phyloP scores from a whole-genome alignment of 2,888 invertebrate species.

The Platycheirus rosarum region DNA sequence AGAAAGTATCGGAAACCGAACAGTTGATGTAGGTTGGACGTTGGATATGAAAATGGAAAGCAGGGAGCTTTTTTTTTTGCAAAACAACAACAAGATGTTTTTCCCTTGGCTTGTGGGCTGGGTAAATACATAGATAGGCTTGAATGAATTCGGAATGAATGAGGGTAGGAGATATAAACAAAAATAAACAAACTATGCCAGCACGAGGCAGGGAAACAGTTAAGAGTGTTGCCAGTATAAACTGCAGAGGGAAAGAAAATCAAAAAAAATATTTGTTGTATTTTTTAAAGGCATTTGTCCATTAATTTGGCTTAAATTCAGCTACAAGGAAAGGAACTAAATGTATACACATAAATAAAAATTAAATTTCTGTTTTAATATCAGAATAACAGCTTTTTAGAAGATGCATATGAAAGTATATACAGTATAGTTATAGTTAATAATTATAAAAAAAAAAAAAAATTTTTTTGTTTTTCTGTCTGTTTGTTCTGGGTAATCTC shows the following conservation, averaged over 20 bases:
- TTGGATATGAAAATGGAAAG: constrained; percentile 59
- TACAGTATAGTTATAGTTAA: too few species aligned
- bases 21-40: constrained; percentile 71
- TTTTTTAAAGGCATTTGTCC: too few species aligned
- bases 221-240: constrained; percentile 37
- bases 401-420: too few species aligned
- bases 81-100: constrained; percentile 19
- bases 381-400: too few species aligned
- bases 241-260: too few species aligned
- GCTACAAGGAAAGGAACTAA: too few species aligned
- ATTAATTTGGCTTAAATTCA: too few species aligned
- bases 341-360: too few species aligned
- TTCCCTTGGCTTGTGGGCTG: constrained; percentile 26
- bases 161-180: neutral
- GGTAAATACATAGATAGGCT: constrained; percentile 19
- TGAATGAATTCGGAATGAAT: constrained; percentile 32
- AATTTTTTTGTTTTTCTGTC: too few species aligned
- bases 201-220: constrained; percentile 40
- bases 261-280: neutral
- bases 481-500: too few species aligned
- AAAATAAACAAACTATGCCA: constrained; percentile 39
- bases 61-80: constrained; percentile 41
- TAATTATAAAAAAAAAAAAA: too few species aligned
- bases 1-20: constrained; percentile 54
- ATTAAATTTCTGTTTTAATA: too few species aligned